phyloP scores from a whole-genome alignment of 2,797 vertebrate genomes.

The Clarias fuscus region DNA sequence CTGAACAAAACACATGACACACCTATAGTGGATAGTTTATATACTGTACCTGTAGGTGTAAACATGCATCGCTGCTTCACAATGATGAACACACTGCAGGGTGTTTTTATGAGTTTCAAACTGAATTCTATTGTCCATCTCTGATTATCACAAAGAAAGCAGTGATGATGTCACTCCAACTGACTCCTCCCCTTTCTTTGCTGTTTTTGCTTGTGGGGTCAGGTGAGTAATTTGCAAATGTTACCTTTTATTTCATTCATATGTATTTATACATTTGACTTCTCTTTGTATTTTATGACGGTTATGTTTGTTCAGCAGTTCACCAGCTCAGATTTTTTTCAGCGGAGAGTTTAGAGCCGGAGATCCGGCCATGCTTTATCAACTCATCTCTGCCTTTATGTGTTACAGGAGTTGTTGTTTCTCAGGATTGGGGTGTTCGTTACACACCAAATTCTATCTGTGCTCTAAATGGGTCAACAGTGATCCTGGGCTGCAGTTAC shows the following conservation, averaged over 20 bases:
- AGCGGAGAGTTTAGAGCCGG: background rate
- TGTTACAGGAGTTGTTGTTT: background rate
- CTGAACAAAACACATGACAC: too few species aligned
- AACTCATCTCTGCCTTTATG: background rate
- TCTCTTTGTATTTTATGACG: background rate
- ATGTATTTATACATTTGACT: too few species aligned
- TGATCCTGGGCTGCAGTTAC: conserved; percentile 44
- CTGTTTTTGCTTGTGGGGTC: background rate
- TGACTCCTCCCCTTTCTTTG: background rate
- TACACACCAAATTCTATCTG: conserved; percentile 33
- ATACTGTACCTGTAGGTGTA: too few species aligned
- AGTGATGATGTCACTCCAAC: background rate
- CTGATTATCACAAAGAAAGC: background rate
- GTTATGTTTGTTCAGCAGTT: background rate
- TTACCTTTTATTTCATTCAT: too few species aligned
- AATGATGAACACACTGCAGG: too few species aligned
- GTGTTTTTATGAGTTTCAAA: background rate
- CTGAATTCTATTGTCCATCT: background rate
- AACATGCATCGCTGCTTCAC: too few species aligned
- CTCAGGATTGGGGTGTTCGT: background rate
- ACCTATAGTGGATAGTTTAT: too few species aligned
- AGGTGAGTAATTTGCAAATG: background rate
- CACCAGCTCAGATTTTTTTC: background rate
- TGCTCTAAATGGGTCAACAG: conserved; percentile 38
- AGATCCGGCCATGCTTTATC: too few species aligned